A percentile compares a stretch with the other conserved stretches of the same genome.
Evolutionary conservation across 2,797 vertebrate species (phyloP).

Genomic region (Melanotaenia parkinsoni): DNA sequence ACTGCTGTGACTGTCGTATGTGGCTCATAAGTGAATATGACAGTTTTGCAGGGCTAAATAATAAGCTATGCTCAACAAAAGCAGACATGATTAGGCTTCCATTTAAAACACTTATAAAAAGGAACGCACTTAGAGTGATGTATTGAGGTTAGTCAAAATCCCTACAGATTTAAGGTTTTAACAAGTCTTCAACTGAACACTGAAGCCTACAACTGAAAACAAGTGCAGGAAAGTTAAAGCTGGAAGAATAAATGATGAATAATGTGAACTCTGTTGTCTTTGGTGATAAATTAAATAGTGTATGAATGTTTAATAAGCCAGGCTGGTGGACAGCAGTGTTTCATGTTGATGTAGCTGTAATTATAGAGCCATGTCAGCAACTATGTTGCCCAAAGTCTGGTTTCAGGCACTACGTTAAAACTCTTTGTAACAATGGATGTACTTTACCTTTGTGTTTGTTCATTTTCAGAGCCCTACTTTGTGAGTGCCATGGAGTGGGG

Average conservation of each 20-base stretch:
- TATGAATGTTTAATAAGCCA: conserved; percentile 70
- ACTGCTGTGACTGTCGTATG: conserved; percentile 4
- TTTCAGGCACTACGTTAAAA: background rate
- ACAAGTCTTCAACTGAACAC: conserved; percentile 24
- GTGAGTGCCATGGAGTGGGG: conserved; percentile 95
- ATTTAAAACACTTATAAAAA: conserved; percentile 34
- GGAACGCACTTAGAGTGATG: conserved; percentile 43
- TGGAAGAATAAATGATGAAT: conserved; percentile 70
- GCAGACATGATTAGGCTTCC: conserved; percentile 32
- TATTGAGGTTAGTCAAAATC: conserved; percentile 54
- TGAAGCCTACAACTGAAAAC: conserved; percentile 28
- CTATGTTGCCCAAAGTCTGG: background rate
- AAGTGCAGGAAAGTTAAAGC: conserved; percentile 50
- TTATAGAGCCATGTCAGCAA: conserved; percentile 45
- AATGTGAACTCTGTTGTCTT: conserved; percentile 61
- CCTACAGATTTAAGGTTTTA: conserved; percentile 47
- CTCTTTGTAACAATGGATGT: conserved; percentile 2
- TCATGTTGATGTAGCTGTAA: conserved; percentile 57
- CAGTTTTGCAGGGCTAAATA: conserved; percentile 15
- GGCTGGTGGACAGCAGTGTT: conserved; percentile 35
- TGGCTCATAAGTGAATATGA: conserved; percentile 13
- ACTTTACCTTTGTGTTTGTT: conserved; percentile 22
- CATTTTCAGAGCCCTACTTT: conserved; percentile 91
- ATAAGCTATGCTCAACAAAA: conserved; percentile 31
- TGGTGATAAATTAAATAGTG: conserved; percentile 65